Conservation (phyloP, 2,113 vertebrate species). For the Nothobranchius furzeri region DNA sequence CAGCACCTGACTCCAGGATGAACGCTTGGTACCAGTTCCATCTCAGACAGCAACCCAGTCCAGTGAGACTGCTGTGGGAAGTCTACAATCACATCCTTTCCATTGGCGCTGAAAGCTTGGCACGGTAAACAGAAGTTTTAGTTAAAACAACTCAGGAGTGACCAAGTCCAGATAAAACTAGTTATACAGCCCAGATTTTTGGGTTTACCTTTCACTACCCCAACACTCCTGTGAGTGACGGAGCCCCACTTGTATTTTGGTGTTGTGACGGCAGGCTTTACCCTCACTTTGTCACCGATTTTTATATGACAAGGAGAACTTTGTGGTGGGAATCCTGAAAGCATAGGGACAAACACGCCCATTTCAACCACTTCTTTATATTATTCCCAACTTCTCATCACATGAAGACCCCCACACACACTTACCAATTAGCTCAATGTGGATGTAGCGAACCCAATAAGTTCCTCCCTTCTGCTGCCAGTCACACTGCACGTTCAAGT, state of each 20-base stretch:
- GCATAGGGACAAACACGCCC: neutral
- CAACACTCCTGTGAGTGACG: slow-evolving; percentile 95
- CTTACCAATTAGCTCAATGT: slow-evolving; percentile 93
- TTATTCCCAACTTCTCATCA: neutral
- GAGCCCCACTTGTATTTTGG: slow-evolving; percentile 99
- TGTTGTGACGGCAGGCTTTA: slow-evolving; percentile 92
- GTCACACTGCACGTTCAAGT: slow-evolving; percentile 97
- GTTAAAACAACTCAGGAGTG: neutral
- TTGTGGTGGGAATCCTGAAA: slow-evolving; percentile 91
- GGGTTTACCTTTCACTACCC: slow-evolving; percentile 91
- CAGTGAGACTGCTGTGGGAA: slow-evolving; percentile 98
- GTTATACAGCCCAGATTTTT: fast-evolving
- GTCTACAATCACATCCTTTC: slow-evolving; percentile 97
- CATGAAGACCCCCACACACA: neutral
- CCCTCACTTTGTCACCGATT: slow-evolving; percentile 97
- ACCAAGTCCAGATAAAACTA: neutral
- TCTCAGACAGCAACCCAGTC: slow-evolving; percentile 96
- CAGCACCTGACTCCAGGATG: slow-evolving; percentile 93
- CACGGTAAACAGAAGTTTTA: neutral
- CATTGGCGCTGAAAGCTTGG: slow-evolving; percentile 97
- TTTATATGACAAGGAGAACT: slow-evolving; percentile 97
- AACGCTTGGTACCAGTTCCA: slow-evolving; percentile 96
- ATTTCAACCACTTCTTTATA: neutral
- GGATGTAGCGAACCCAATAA: slow-evolving; percentile 98
- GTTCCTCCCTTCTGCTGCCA: slow-evolving; percentile 99